Base-by-base conservation (phyloP, 2,797 vertebrate genomes). In the Sebastes umbrosus region DNA sequence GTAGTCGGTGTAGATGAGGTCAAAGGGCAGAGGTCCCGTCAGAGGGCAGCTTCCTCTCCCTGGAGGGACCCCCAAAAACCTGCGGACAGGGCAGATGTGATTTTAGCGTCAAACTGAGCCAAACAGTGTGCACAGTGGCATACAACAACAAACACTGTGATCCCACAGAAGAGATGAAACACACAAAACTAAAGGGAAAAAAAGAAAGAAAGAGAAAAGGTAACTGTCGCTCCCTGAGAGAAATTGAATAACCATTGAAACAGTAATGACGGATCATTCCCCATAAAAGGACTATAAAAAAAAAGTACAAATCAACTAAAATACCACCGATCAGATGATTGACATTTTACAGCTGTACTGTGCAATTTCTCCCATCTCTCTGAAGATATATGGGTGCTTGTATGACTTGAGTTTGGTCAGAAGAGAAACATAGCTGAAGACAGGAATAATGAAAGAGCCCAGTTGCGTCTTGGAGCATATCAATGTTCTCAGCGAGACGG, bases 1-100 rank as follows among this genome's bases (percentile, higher is more conserved):
- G 93, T 99, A 99, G 94, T 99, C 98, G 0, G 98, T 99, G 92
- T 99, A 99, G 91, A 99, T 97, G 86, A 99, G 97, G 95, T 99
- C 97, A 2, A 99, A 99, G 58, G 97, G 96, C 92, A 99, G 91
- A 31, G 97, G 97, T 60, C 93, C 95, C 0, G 96, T 97, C 90
- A 99, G 91, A 2, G 98, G 98, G 85, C 98, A 99, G 94, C 96
- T 99, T 74, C 98, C 98, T 89, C 97, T 96, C 77, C 98, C 98
- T 43, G 98, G 98, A 14, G 98, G 98, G 69, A 99, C 97, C 16
- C 98, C 98, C 90, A 99, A 92, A 84, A 96, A 97, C 89, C 98
- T 99, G 91, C 86, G 67, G 3, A 87, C 8, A 63, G 65, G 36
- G 69, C 31, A 87, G 12, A 55, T 14, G 4, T 2, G 10, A 4